phyloP scores from a whole-genome alignment of 2,888 invertebrate species.

The Horisme vitalbata region DNA sequence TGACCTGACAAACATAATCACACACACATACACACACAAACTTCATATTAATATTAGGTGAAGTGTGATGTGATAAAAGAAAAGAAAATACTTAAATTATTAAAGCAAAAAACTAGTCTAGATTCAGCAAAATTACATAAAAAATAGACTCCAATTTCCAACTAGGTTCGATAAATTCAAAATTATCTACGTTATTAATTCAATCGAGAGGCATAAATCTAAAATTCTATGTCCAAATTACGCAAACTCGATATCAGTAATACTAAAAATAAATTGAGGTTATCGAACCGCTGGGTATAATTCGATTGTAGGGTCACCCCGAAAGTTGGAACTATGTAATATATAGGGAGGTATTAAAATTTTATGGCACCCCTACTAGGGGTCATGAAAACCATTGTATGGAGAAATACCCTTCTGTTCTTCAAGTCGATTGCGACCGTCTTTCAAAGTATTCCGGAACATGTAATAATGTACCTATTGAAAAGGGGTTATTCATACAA shows the following conservation, averaged over 20 bases:
- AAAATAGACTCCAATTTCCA: too few relatives aligned
- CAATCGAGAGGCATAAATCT: constrained; percentile 21
- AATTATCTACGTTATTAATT: constrained; percentile 8
- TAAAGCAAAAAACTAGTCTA: too few relatives aligned
- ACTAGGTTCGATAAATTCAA: background rate
- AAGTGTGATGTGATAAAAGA: too few relatives aligned
- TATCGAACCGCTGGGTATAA: constrained; percentile 32
- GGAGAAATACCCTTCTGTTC: background rate
- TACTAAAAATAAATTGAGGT: constrained; percentile 35
- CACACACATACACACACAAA: too few relatives aligned
- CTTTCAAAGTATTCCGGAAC: too few relatives aligned
- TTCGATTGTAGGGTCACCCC: constrained; percentile 32
- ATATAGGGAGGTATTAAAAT: constrained; percentile 31
- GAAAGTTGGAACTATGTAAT: constrained; percentile 29
- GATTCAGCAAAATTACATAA: background rate
- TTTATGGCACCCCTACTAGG: constrained; percentile 17
- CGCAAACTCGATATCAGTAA: constrained; percentile 29
- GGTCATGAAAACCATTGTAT: background rate
- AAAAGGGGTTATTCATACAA: too few relatives aligned
- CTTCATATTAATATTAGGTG: too few relatives aligned
- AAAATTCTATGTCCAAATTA: constrained; percentile 30
- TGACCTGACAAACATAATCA: too few relatives aligned
- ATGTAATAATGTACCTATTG: too few relatives aligned
- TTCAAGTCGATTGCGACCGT: too few relatives aligned
- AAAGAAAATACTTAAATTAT: too few relatives aligned